A percentile compares a stretch with the other conserved stretches of the same genome.
These are phyloP conservation scores for Leptarthrus brevirostris DNA, from an alignment of 2,888 invertebrate genomes.

Conservation along the genomic window DNA sequence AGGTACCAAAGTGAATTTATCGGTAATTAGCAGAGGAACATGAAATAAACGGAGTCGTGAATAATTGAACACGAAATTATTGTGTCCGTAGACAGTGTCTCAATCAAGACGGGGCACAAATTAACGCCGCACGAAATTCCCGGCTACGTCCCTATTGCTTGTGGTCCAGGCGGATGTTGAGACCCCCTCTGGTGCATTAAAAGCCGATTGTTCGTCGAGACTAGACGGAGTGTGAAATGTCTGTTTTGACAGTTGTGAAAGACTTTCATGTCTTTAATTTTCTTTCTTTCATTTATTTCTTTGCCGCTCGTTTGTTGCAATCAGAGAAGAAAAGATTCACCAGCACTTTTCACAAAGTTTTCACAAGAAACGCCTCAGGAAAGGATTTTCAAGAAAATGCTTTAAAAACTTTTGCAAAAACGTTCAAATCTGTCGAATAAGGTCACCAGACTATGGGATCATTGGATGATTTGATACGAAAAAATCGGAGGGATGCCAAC, in stretches of 20 bases:
- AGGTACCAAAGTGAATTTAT: conserved; percentile 18
- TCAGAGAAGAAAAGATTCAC: neutral
- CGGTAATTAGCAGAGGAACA: neutral
- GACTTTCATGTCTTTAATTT: neutral
- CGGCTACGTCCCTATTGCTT: neutral
- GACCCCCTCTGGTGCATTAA: neutral
- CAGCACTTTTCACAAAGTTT: too few relatives aligned
- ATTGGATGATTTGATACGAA: too few relatives aligned
- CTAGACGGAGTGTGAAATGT: neutral
- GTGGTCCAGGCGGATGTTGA: neutral
- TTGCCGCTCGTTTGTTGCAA: neutral
- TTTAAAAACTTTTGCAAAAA: too few relatives aligned
- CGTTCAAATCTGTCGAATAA: too few relatives aligned
- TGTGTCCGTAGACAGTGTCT: conserved; percentile 9
- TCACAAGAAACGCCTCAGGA: too few relatives aligned
- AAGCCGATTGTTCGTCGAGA: neutral
- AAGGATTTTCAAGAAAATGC: too few relatives aligned
- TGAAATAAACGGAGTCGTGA: conserved; percentile 6
- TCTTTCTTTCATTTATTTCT: neutral
- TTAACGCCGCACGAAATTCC: conserved; percentile 16
- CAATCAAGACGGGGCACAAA: conserved; percentile 21
- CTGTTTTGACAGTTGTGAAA: conserved; percentile 13
- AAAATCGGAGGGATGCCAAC: too few relatives aligned
- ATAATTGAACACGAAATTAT: neutral
- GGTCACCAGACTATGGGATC: too few relatives aligned